Evolutionary conservation across 2,797 vertebrate genomes (phyloP), one percentile per base, ranked within the genome.

Genomic region (Silurus aristotelis): DNA sequence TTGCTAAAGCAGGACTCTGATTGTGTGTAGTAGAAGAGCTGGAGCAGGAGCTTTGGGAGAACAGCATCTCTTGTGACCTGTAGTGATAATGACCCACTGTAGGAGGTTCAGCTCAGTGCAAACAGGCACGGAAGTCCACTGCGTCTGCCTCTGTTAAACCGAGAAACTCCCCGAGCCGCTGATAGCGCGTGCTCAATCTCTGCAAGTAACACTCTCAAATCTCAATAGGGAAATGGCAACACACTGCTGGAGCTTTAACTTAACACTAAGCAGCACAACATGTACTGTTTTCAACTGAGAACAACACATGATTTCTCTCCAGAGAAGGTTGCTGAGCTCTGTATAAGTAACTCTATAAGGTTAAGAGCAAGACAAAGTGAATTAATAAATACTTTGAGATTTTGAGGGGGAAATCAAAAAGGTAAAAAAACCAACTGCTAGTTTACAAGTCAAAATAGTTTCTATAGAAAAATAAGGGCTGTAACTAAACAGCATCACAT

Each of bases 61-160:
- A 56, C n/a, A n/a, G 85, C 14, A 8, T 86, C 81, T 70, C 81
- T 64, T 68, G 76, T 84, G 75, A 79, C 31, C 81, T 72, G 31
- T 31, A 43, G 73, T 83, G 66, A 86, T 86, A 86, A 86, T 48
- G 81, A 61, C 80, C 81, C 58, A 43, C 60, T 43, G 64, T 55
- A 75, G 86, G 73, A 78, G 76, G 76, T 87, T 67, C n/a, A 48
- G 67, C 76, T 56, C 46, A 58, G 60, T 68, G 77, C 75, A 64
- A 87, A 84, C 68, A 84, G 56, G 64, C 85, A 77, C 38, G 46
- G 80, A 80, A 43, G 77, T 72, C 66, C 75, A 80, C 56, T 14
- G 46, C 27, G 43, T 25, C 64, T 83, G 61, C 75, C 56, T 60
- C 70, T 58, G 85, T 20, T 83, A 77, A 72, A 58, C 68, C 20